Percentiles rank a stretch among this genome's conserved stretches.
phyloP scores from a whole-genome alignment of 2,888 invertebrate genomes.

The Drosophila multiciliata region DNA sequence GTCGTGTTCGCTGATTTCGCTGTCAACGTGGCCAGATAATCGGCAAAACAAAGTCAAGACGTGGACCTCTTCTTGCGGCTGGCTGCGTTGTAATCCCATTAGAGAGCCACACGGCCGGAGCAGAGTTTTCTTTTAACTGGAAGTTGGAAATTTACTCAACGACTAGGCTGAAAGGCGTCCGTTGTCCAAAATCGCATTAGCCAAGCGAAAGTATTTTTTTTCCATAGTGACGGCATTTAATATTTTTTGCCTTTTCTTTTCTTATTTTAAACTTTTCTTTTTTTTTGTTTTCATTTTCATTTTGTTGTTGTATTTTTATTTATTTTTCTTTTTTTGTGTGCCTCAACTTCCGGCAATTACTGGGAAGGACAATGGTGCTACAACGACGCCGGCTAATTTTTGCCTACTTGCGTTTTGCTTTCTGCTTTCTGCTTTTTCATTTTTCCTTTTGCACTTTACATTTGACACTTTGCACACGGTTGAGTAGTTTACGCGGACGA shows the following conservation, averaged over 20 bases:
- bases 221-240: conserved; percentile 43
- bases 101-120: conserved; percentile 35
- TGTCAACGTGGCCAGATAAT: conserved; percentile 71
- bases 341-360: conserved; percentile 19
- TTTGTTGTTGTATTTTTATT: background rate
- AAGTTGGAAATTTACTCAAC: conserved; percentile 37
- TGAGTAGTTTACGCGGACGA: conserved; percentile 61
- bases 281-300: background rate
- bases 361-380: conserved; percentile 24
- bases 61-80: conserved; percentile 36
- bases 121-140: conserved; percentile 27
- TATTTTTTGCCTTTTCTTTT: conserved; percentile 12
- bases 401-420: conserved; percentile 15
- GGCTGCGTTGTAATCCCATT: conserved; percentile 55
- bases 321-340: conserved; percentile 6
- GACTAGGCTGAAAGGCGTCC: conserved; percentile 21
- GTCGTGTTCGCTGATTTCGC: conserved; percentile 24
- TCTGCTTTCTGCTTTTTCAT: conserved; percentile 21
- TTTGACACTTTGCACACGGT: conserved; percentile 72
- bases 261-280: background rate
- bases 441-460: conserved; percentile 37
- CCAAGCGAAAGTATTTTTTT: conserved; percentile 36
- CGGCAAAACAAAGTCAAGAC: conserved; percentile 57
- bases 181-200: conserved; percentile 56
- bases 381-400: conserved; percentile 43